Evolutionary conservation across 2,888 invertebrate genomes (phyloP).

Genomic region (Agrotis ipsilon): DNA sequence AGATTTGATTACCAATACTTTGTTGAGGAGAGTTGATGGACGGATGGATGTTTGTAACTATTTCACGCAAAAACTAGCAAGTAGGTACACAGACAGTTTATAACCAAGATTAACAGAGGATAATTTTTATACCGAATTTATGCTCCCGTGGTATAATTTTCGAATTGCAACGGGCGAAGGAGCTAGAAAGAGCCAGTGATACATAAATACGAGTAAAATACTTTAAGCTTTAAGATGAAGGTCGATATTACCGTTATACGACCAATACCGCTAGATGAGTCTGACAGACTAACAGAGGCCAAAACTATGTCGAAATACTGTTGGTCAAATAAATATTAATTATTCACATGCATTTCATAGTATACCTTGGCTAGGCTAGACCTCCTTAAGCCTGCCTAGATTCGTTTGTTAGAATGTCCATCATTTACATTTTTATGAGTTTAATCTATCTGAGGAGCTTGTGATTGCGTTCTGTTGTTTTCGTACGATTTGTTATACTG

Average conservation of each 20-base stretch:
- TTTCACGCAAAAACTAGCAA: no score
- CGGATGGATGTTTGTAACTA: no score
- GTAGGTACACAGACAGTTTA: no score
- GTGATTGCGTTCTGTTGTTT: no score
- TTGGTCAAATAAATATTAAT: slow-evolving; percentile 49
- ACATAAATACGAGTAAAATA: slow-evolving; percentile 4
- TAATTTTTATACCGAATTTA: no score
- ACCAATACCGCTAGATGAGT: slow-evolving; percentile 41
- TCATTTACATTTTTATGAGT: slow-evolving; percentile 44
- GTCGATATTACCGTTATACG: slow-evolving; percentile 20
- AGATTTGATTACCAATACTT: no score
- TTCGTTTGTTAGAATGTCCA: slow-evolving; percentile 32
- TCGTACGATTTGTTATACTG: no score
- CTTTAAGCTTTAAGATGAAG: slow-evolving; percentile 9
- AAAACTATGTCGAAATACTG: slow-evolving; percentile 54
- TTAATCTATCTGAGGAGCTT: slow-evolving; percentile 17
- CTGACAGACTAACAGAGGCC: slow-evolving; percentile 13
- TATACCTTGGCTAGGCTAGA: slow-evolving; percentile 18
- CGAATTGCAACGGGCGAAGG: no score
- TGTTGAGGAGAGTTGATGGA: no score
- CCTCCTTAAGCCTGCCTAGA: not conserved
- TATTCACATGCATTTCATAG: slow-evolving; percentile 32
- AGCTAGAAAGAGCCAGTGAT: no score
- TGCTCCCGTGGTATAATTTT: no score
- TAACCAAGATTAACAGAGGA: no score